A percentile compares a stretch with the other conserved stretches of the same genome.
Conservation (phyloP, 2,888 invertebrate genomes). For the Diloba caeruleocephala region DNA sequence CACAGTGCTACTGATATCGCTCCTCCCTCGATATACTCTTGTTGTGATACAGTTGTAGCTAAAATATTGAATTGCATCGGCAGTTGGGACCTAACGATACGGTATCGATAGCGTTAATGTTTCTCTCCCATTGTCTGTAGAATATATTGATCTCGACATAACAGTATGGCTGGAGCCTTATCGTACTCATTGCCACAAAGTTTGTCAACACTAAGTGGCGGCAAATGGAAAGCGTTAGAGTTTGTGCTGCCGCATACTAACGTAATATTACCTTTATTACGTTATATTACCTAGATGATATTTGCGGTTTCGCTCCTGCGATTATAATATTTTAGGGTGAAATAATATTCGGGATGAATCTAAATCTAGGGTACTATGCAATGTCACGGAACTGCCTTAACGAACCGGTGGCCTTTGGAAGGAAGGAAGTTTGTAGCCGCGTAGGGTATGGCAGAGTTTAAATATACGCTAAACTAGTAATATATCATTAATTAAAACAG, state of each 20-base stretch:
- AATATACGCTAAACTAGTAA: not conserved
- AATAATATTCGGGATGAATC: conserved; percentile 18
- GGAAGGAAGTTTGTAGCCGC: not conserved
- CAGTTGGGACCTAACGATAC: conserved; percentile 3
- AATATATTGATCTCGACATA: conserved; percentile 21
- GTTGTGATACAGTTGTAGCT: conserved; percentile 18
- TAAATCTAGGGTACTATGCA: no score
- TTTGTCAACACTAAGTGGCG: conserved; percentile 45
- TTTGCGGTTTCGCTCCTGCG: conserved; percentile 21
- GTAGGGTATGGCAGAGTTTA: not conserved
- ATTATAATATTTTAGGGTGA: conserved; percentile 18
- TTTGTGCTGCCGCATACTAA: conserved; percentile 24
- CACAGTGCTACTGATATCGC: conserved; percentile 14
- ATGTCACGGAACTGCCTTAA: no score
- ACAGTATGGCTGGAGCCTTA: conserved; percentile 20
- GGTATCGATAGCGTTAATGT: conserved; percentile 28
- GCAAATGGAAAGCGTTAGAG: conserved; percentile 43
- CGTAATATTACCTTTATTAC: conserved; percentile 35
- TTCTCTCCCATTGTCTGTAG: conserved; percentile 33
- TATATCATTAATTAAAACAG: not conserved
- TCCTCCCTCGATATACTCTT: conserved; percentile 13
- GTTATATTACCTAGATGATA: conserved; percentile 29
- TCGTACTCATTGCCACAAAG: conserved; percentile 41
- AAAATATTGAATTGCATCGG: conserved; percentile 39
- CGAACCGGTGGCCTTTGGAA: not conserved